Conservation (phyloP, 2,888 invertebrate genomes). For the Tortrix viridana region DNA sequence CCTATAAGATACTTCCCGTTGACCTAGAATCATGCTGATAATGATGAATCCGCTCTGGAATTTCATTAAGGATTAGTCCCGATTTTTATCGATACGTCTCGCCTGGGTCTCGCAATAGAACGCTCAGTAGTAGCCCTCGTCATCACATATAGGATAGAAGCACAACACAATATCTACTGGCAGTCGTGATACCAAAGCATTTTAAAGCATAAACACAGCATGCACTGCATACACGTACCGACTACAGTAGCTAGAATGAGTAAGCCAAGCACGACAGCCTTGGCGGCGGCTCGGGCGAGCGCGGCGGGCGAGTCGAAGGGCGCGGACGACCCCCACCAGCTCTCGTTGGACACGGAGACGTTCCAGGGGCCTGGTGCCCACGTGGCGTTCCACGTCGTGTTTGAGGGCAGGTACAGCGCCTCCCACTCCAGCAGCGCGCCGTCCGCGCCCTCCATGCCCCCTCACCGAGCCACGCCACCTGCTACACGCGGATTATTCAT, state of each 20-base stretch:
- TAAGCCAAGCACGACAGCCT: constrained; percentile 84
- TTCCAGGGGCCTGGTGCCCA: constrained; percentile 68
- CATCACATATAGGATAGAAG: no score
- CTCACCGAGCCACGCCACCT: constrained; percentile 72
- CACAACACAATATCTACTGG: no score
- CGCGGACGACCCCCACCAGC: constrained; percentile 74
- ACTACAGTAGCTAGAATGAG: constrained; percentile 86
- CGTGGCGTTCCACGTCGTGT: constrained; percentile 68
- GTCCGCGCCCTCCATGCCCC: constrained; percentile 80
- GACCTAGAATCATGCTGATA: no score
- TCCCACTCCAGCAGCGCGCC: constrained; percentile 75
- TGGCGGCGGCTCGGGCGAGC: constrained; percentile 85
- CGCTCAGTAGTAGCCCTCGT: no score
- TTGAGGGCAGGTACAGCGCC: constrained; percentile 66
- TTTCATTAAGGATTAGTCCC: no score
- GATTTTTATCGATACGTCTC: no score
- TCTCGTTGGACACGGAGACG: constrained; percentile 64
- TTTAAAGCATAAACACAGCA: background rate
- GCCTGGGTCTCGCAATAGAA: no score
- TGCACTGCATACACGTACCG: constrained; percentile 60
- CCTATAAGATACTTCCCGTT: no score
- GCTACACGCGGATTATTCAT: constrained; percentile 45
- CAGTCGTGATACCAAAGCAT: background rate
- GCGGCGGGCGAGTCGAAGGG: constrained; percentile 80
- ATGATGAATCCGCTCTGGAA: no score